These are phyloP conservation scores for Myotis davidii DNA, from an alignment of 2,113 vertebrate genomes.

Conservation along the genomic window DNA sequence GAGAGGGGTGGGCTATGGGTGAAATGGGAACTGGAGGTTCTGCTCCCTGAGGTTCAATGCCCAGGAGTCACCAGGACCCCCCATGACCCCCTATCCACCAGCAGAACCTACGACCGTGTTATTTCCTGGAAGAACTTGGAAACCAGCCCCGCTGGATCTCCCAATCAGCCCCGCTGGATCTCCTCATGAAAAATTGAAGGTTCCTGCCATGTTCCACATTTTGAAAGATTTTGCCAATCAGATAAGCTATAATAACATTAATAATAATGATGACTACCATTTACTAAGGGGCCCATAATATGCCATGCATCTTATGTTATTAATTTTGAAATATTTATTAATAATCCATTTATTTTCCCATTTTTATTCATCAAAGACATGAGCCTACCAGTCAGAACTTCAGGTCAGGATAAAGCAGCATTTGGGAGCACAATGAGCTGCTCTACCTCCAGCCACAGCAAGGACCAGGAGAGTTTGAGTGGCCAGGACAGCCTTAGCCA, in stretches of 20 bases:
- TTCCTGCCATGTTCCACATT: background rate
- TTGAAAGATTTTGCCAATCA: slow-evolving; percentile 10
- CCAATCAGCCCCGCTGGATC: too few relatives aligned
- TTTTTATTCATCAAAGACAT: slow-evolving; percentile 25
- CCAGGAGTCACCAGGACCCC: background rate
- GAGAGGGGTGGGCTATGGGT: too few relatives aligned
- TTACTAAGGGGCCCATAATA: background rate
- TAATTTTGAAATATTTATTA: slow-evolving; percentile 51
- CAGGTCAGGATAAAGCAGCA: background rate
- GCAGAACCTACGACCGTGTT: background rate
- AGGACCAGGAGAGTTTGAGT: background rate
- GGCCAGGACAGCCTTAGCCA: background rate
- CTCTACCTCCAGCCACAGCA: background rate
- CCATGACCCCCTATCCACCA: background rate
- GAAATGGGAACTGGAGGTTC: background rate
- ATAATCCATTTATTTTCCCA: slow-evolving; percentile 34
- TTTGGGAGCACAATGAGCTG: background rate
- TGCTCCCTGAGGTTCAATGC: too few relatives aligned
- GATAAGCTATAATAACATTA: background rate
- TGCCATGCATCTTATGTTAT: background rate
- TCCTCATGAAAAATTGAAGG: background rate
- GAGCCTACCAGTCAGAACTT: background rate
- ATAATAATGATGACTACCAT: slow-evolving; percentile 42
- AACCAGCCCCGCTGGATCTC: background rate
- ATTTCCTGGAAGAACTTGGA: background rate